These are phyloP conservation scores for Drosophila gunungcola DNA, from an alignment of 1,140 invertebrate species.

Conservation along the genomic window DNA sequence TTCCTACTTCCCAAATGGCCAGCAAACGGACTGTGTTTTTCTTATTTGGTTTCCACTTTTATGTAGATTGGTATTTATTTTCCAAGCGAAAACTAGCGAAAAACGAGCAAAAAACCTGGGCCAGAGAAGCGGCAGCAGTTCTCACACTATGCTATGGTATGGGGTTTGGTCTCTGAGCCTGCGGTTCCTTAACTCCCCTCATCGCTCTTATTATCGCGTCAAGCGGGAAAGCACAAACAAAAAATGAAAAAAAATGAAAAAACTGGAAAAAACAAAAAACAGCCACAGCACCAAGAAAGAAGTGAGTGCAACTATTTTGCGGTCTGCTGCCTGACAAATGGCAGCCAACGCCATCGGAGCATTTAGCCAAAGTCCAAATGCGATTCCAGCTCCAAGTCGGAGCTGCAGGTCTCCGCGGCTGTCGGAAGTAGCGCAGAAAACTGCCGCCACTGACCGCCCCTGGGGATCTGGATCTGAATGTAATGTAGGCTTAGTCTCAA, in stretches of 20 bases:
- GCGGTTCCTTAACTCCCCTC: constrained; percentile 70
- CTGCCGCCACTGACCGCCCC: constrained; percentile 41
- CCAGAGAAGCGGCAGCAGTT: constrained; percentile 51
- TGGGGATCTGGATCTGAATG: constrained; percentile 18
- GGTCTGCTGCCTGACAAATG: constrained; percentile 80
- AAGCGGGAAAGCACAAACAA: constrained; percentile 47
- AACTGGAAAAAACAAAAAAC: constrained; percentile 12
- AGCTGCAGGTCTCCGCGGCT: constrained; percentile 12
- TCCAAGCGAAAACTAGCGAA: constrained; percentile 72
- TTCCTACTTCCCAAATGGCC: constrained; percentile 48
- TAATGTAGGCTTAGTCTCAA: constrained; percentile 34
- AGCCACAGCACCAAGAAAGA: constrained; percentile 44
- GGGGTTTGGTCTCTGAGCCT: constrained; percentile 29
- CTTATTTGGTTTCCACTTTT: constrained; percentile 81
- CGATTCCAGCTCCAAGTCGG: constrained; percentile 22
- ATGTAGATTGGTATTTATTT: constrained; percentile 83
- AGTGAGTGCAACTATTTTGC: constrained; percentile 77
- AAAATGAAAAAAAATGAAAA: constrained; percentile 21
- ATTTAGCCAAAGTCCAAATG: constrained; percentile 76
- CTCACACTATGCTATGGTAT: constrained; percentile 62
- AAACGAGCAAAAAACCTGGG: constrained; percentile 33
- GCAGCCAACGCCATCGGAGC: constrained; percentile 74
- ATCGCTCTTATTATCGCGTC: constrained; percentile 82
- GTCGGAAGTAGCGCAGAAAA: constrained; percentile 49
- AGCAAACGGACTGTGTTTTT: constrained; percentile 67